phyloP scores from a whole-genome alignment of 2,888 invertebrate species.

The Synanthedon tipuliformis region DNA sequence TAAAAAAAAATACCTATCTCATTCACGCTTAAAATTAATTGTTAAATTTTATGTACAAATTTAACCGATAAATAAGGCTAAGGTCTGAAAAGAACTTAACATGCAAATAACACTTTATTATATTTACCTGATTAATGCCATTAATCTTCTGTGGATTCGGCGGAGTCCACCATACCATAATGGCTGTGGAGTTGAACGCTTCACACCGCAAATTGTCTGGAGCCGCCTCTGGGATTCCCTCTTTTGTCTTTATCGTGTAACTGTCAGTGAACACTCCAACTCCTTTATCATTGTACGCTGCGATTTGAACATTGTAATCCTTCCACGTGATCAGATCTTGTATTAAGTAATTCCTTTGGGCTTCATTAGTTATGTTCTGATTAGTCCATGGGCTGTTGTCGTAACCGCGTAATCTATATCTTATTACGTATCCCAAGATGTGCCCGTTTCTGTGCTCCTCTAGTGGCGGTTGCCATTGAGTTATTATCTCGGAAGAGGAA shows the following conservation, averaged over 20 bases:
- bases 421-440: slow-evolving; percentile 91
- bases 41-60: not conserved
- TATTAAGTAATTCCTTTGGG: slow-evolving; percentile 89
- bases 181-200: slow-evolving; percentile 87
- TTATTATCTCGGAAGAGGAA: slow-evolving; percentile 94
- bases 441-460: slow-evolving; percentile 96
- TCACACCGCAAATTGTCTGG: slow-evolving; percentile 84
- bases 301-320: slow-evolving; percentile 95
- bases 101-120: not conserved
- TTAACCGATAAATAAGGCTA: not conserved
- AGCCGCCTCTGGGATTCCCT: slow-evolving; percentile 94
- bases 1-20: not conserved
- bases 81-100: not conserved
- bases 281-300: slow-evolving; percentile 97
- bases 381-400: slow-evolving; percentile 92
- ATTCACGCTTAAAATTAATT: not conserved
- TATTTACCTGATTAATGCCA: slow-evolving; percentile 89
- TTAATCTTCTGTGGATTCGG: slow-evolving; percentile 98
- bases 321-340: slow-evolving; percentile 97
- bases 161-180: slow-evolving; percentile 91
- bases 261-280: slow-evolving; percentile 92
- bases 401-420: slow-evolving; percentile 92
- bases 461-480: slow-evolving; percentile 96
- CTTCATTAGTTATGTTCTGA: slow-evolving; percentile 93
- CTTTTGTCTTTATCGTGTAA: slow-evolving; percentile 93